phyloP scores from a whole-genome alignment of 1,140 invertebrate genomes.

The Lucilia sericata region DNA sequence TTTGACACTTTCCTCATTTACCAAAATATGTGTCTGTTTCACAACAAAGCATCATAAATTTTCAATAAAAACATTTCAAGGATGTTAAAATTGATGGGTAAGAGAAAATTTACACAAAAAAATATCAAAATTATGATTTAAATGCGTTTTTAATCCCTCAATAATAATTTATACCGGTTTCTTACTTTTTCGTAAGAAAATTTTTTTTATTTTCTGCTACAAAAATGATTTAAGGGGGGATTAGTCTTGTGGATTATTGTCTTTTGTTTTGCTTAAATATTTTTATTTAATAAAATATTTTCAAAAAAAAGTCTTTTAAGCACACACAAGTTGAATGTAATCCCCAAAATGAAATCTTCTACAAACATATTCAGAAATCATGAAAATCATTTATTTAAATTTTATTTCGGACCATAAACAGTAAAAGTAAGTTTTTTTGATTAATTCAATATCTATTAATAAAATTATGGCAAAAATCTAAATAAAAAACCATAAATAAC shows the following conservation, averaged over 20 bases:
- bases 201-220: neutral
- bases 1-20: neutral
- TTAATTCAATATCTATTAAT: neutral
- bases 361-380: too few species aligned
- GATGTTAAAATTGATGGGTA: neutral
- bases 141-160: conserved; percentile 6
- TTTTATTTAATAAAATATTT: too few species aligned
- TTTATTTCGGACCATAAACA: too few species aligned
- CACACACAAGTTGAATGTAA: too few species aligned
- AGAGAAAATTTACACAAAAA: neutral
- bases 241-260: neutral
- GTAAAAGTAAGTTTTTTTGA: neutral
- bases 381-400: too few species aligned
- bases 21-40: neutral
- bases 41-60: conserved; percentile 21
- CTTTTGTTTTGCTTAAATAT: too few species aligned
- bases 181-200: neutral
- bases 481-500: neutral
- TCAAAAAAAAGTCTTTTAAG: too few species aligned
- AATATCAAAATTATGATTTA: conserved; percentile 14
- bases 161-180: neutral
- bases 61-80: neutral
- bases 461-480: neutral
- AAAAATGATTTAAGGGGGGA: conserved; percentile 7
- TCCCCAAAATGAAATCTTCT: too few species aligned